Percentiles rank a stretch among this genome's conserved stretches.
phyloP scores from a whole-genome alignment of 2,797 vertebrate species.

The Picus viridis region DNA sequence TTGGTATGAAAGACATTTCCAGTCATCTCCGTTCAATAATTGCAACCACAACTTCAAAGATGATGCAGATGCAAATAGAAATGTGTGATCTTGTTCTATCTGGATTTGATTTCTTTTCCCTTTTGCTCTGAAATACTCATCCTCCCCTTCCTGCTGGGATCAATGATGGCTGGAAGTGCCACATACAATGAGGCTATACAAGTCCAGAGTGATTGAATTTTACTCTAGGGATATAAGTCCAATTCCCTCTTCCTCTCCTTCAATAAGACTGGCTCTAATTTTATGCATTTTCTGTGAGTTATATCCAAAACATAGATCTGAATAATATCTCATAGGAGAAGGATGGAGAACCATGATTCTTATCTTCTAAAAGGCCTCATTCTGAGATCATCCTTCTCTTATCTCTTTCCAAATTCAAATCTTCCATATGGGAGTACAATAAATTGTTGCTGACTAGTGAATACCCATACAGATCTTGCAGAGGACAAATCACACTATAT shows the following conservation, averaged over 20 bases:
- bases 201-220: conserved; percentile 5
- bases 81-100: conserved; percentile 59
- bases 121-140: conserved; percentile 50
- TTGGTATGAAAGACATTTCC: conserved; percentile 68
- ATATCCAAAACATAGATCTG: conserved; percentile 3
- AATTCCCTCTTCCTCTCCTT: background rate
- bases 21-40: conserved; percentile 65
- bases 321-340: conserved; percentile 6
- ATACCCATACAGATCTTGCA: background rate
- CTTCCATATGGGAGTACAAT: conserved; percentile 38
- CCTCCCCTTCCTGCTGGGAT: conserved; percentile 56
- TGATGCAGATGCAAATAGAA: conserved; percentile 61
- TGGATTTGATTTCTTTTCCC: conserved; percentile 71
- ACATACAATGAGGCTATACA: conserved; percentile 21
- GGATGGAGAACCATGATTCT: background rate
- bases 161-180: conserved; percentile 13
- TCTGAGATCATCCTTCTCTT: conserved; percentile 47
- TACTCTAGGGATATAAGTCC: background rate
- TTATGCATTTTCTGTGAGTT: conserved; percentile 9
- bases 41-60: conserved; percentile 66
- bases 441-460: conserved; percentile 54
- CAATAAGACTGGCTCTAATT: background rate
- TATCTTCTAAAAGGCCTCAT: conserved; percentile 14
- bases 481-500: conserved; percentile 40
- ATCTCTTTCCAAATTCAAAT: conserved; percentile 44